phyloP scores from a whole-genome alignment of 2,113 vertebrate species.

The Nycticryphes semicollaris region DNA sequence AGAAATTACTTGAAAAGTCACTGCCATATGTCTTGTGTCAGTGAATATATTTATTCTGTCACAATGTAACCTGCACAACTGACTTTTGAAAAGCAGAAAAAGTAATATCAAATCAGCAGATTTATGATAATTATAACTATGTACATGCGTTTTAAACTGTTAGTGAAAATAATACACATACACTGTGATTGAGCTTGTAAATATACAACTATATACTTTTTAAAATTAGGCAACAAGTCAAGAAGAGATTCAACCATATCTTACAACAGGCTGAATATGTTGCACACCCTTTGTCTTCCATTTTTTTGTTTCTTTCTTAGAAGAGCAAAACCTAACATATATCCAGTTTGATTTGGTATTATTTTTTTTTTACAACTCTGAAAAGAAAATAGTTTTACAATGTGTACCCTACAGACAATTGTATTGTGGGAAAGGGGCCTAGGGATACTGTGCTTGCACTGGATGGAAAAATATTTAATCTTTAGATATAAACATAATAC shows the following conservation, averaged over 20 bases:
- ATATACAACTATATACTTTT: not conserved
- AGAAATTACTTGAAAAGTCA: not conserved
- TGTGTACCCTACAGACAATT: not conserved
- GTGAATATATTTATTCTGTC: not conserved
- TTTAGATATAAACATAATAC: not conserved
- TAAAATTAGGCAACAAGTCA: not conserved
- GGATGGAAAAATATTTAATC: not conserved
- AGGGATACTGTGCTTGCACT: not conserved
- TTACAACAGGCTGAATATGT: not conserved
- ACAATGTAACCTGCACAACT: not conserved
- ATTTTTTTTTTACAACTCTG: not conserved
- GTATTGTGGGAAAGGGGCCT: not conserved
- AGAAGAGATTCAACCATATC: not conserved
- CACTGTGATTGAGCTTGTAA: not conserved
- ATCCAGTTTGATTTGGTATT: not conserved
- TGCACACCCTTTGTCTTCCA: not conserved
- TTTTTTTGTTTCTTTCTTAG: not conserved
- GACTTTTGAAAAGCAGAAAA: not conserved
- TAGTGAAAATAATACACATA: not conserved
- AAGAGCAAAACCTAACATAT: not conserved
- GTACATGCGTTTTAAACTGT: not conserved
- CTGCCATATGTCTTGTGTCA: not conserved
- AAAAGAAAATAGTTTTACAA: not conserved
- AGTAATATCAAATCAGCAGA: not conserved
- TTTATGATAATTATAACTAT: not conserved